Evolutionary conservation across 2,113 vertebrate genomes (phyloP).

Genomic region (Brienomyrus brachyistius): DNA sequence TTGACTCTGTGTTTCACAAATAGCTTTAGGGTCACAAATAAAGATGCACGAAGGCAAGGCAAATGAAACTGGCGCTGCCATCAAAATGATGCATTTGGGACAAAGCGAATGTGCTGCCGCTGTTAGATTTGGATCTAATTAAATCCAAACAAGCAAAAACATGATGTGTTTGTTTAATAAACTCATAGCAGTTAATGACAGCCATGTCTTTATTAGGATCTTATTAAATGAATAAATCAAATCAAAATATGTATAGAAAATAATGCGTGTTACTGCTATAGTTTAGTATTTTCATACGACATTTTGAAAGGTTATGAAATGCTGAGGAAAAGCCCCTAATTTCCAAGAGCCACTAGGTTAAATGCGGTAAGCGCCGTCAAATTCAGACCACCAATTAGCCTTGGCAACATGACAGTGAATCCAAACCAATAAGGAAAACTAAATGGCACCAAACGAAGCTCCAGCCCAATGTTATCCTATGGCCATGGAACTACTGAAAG

Average conservation of each 20-base stretch:
- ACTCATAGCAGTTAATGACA: constrained; percentile 12
- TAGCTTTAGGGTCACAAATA: constrained; percentile 56
- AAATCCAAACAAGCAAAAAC: constrained; percentile 31
- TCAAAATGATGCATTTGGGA: constrained; percentile 44
- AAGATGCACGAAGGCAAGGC: constrained; percentile 35
- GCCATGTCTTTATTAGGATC: constrained; percentile 5
- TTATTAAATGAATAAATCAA: constrained; percentile 31
- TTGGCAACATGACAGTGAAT: background rate
- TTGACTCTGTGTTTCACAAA: constrained; percentile 52
- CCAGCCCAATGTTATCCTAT: background rate
- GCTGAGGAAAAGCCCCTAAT: background rate
- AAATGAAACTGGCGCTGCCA: constrained; percentile 44
- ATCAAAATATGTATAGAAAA: constrained; percentile 22
- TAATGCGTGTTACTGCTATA: background rate
- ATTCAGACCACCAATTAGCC: background rate
- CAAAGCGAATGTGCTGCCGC: constrained; percentile 43
- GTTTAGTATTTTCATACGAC: background rate
- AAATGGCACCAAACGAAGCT: background rate
- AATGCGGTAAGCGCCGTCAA: background rate
- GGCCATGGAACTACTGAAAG: background rate
- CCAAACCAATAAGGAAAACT: background rate
- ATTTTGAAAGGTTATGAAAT: background rate
- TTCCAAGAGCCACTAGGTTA: background rate
- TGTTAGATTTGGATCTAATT: constrained; percentile 54
- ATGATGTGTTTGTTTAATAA: constrained; percentile 20